Evolutionary conservation across 2,113 vertebrate species (phyloP).

Genomic region (Neolamprologus modestus): DNA sequence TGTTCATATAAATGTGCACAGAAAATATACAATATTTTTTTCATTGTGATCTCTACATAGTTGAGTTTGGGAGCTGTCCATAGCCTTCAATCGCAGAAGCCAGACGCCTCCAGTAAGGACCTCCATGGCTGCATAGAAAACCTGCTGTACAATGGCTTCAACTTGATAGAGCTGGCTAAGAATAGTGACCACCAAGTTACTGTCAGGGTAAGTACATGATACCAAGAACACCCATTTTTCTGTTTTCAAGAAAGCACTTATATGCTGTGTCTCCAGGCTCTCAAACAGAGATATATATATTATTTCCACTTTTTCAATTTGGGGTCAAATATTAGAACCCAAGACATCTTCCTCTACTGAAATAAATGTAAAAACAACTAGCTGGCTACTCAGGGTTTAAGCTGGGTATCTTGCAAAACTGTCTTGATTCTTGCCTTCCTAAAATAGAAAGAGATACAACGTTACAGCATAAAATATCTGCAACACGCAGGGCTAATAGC

Average conservation of each 20-base stretch:
- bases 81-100: conserved; percentile 66
- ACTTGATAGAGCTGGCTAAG: conserved; percentile 77
- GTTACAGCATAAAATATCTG: neutral
- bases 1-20: neutral
- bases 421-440: neutral
- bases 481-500: neutral
- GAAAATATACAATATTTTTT: neutral
- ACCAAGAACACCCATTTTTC: neutral
- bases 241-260: neutral
- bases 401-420: neutral
- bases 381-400: neutral
- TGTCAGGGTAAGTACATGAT: conserved; percentile 68
- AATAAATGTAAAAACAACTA: neutral
- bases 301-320: too few species aligned
- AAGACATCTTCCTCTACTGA: accelerated
- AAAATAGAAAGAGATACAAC: neutral
- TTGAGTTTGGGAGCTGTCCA: conserved; percentile 83
- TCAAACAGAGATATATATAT: accelerated
- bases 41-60: conserved; percentile 53
- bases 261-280: neutral
- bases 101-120: conserved; percentile 57
- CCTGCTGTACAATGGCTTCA: conserved; percentile 79
- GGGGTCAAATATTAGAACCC: neutral
- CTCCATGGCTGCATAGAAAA: conserved; percentile 94
- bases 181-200: conserved; percentile 67